Conservation (phyloP, 2,797 vertebrate genomes). For the Vireo griseus region DNA sequence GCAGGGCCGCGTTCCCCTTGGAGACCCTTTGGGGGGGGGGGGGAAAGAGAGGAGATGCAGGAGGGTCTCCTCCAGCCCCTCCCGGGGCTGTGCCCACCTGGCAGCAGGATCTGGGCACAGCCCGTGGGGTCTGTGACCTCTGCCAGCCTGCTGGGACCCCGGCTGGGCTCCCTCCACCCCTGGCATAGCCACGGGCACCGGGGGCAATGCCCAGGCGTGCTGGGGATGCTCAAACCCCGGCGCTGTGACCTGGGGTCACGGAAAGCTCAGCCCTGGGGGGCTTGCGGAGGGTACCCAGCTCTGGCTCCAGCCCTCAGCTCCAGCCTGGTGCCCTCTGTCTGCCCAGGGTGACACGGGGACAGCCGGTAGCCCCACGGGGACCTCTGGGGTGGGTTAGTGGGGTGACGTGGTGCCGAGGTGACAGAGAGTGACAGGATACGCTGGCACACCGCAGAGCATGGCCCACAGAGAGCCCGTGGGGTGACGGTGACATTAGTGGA, state of each 20-base stretch:
- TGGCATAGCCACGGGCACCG: fast-evolving
- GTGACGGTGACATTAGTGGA: slow-evolving; percentile 46
- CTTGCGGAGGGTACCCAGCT: background rate
- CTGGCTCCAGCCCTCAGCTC: background rate
- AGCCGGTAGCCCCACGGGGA: background rate
- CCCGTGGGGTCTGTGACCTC: background rate
- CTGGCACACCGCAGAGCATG: slow-evolving; percentile 31
- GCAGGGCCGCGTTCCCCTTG: slow-evolving; percentile 85
- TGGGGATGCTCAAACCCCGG: fast-evolving
- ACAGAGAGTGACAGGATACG: background rate
- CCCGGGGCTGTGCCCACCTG: background rate
- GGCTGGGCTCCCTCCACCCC: background rate
- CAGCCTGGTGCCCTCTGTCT: background rate
- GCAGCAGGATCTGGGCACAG: background rate
- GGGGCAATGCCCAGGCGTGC: fast-evolving
- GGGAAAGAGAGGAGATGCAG: slow-evolving; percentile 41
- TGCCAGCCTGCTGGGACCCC: background rate
- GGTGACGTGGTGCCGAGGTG: background rate
- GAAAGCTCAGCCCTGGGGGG: background rate
- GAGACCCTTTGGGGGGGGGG: slow-evolving; percentile 79
- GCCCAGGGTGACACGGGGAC: background rate
- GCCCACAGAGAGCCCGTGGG: background rate
- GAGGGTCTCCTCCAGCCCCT: background rate
- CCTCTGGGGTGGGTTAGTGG: slow-evolving; percentile 19
- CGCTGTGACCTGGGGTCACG: fast-evolving